A percentile compares a stretch with the other conserved stretches of the same genome.
phyloP scores from a whole-genome alignment of 1,140 invertebrate species.

The Trichomalopsis sarcophagae region DNA sequence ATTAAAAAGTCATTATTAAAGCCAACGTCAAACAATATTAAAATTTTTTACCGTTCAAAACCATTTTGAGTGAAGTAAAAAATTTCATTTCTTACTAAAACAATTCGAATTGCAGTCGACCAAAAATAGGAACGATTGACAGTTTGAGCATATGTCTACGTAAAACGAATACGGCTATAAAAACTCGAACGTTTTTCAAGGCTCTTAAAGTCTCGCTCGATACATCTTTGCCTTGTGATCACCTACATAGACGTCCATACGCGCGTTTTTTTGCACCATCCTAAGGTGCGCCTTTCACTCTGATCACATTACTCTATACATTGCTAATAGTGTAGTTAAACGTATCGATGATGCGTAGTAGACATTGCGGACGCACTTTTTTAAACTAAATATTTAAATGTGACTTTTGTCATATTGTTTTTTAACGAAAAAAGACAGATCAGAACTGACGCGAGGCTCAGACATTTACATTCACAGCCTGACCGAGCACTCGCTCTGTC shows the following conservation, averaged over 20 bases:
- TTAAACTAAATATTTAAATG: constrained; percentile 36
- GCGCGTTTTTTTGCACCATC: constrained; percentile 4
- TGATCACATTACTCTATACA: constrained; percentile 71
- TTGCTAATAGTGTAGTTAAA: constrained; percentile 70
- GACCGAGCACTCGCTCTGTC: constrained; percentile 66
- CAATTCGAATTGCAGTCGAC: not conserved
- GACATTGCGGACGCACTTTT: constrained; percentile 53
- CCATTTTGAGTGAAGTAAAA: not conserved
- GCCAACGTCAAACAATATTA: not conserved
- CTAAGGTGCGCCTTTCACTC: constrained; percentile 4
- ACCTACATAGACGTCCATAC: not conserved
- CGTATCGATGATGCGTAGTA: constrained; percentile 58
- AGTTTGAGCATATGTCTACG: constrained; percentile 18
- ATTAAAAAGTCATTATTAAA: constrained; percentile 28
- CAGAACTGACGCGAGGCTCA: constrained; percentile 65
- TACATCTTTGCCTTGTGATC: not conserved
- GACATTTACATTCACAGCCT: constrained; percentile 76
- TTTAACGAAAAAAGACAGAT: constrained; percentile 59
- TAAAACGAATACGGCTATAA: constrained; percentile 29
- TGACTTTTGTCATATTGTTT: constrained; percentile 37
- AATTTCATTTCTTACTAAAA: not conserved
- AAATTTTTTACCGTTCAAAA: not conserved
- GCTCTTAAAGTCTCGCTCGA: constrained; percentile 40
- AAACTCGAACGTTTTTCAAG: constrained; percentile 49
- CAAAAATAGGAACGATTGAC: constrained; percentile 36